phyloP scores from a whole-genome alignment of 2,113 vertebrate genomes.

The Muntiacus reevesi region DNA sequence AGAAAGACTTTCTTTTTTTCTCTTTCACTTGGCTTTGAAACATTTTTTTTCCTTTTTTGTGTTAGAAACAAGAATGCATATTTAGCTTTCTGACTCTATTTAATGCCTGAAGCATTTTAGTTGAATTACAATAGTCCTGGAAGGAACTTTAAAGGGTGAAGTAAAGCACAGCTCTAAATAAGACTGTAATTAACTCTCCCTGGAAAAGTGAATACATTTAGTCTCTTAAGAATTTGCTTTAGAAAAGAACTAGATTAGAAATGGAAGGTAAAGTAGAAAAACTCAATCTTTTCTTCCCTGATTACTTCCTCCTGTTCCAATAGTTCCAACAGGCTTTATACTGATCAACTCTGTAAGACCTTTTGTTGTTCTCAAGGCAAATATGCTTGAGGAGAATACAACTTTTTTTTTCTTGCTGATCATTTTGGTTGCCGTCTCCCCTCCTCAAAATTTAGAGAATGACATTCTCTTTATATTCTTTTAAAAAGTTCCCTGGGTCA shows the following conservation, averaged over 20 bases:
- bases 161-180: conserved; percentile 32
- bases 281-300: background rate
- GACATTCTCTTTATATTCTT: background rate
- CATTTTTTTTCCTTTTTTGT: background rate
- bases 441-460: background rate
- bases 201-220: background rate
- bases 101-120: background rate
- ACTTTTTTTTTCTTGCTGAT: background rate
- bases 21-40: background rate
- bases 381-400: background rate
- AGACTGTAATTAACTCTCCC: background rate
- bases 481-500: background rate
- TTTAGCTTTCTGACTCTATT: background rate
- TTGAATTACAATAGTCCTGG: background rate
- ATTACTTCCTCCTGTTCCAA: background rate
- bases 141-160: conserved; percentile 3
- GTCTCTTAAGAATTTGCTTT: background rate
- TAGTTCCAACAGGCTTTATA: background rate
- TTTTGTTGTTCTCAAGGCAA: background rate
- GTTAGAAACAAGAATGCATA: background rate
- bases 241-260: background rate
- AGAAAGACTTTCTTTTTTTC: background rate
- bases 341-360: background rate
- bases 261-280: background rate
- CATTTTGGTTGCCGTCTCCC: background rate